These are phyloP conservation scores for Drosophila lacicola DNA, from an alignment of 2,888 invertebrate species.

Conservation along the genomic window DNA sequence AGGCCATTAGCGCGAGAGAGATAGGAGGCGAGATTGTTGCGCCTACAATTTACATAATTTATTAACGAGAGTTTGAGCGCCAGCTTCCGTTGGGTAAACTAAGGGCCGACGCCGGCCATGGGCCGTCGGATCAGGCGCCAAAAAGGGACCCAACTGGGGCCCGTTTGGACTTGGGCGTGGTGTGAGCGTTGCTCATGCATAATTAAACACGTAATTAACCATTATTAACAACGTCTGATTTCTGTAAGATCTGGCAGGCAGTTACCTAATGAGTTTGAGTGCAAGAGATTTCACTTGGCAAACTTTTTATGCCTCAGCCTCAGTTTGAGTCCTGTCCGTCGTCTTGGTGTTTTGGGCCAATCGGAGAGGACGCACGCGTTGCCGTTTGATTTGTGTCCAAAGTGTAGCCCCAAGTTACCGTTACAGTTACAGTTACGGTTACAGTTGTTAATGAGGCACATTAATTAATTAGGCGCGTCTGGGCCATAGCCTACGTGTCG, in stretches of 20 bases:
- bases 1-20: constrained; percentile 35
- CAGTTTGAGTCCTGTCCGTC: background rate
- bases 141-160: constrained; percentile 9
- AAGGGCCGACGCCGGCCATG: constrained; percentile 27
- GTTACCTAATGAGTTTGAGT: constrained; percentile 71
- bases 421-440: constrained; percentile 38
- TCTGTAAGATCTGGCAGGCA: constrained; percentile 56
- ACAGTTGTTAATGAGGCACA: constrained; percentile 65
- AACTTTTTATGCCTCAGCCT: constrained; percentile 25
- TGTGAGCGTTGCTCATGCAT: constrained; percentile 67
- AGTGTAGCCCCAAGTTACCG: constrained; percentile 14
- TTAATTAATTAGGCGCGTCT: constrained; percentile 68
- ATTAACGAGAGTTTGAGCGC: constrained; percentile 78
- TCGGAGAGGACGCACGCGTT: constrained; percentile 48
- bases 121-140: constrained; percentile 24
- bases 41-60: constrained; percentile 79
- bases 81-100: constrained; percentile 66
- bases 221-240: constrained; percentile 80
- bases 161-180: constrained; percentile 4
- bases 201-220: constrained; percentile 81
- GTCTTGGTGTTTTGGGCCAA: constrained; percentile 39
- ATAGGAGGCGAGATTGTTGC: constrained; percentile 54
- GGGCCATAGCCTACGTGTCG: constrained; percentile 42
- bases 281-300: constrained; percentile 58
- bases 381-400: constrained; percentile 70